These are phyloP conservation scores for Drosophila quadrilineata DNA, from an alignment of 1,140 invertebrate genomes.

Conservation along the genomic window DNA sequence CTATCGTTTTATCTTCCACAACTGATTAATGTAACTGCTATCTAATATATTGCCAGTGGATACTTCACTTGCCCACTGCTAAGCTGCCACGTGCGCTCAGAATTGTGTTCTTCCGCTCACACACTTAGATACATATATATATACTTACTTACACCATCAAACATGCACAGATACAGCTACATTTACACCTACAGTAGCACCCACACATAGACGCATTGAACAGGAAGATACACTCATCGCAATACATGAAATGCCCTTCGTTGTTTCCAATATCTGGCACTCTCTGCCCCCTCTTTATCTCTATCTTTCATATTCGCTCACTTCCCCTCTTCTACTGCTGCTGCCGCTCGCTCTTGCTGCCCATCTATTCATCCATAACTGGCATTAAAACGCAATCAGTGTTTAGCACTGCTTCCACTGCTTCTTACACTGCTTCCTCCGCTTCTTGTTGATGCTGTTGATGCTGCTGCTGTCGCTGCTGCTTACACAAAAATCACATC, in stretches of 20 bases:
- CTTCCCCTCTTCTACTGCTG: too few species aligned
- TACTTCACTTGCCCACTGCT: too few species aligned
- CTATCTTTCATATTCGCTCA: too few species aligned
- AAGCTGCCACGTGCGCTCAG: not conserved
- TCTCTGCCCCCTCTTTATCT: too few species aligned
- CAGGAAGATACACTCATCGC: not conserved
- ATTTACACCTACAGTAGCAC: too few species aligned
- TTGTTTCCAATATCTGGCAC: too few species aligned
- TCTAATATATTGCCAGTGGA: too few species aligned
- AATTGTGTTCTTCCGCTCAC: not conserved
- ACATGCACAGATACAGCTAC: not conserved
- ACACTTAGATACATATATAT: not conserved
- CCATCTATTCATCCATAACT: constrained; percentile 62
- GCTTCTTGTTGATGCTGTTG: constrained; percentile 20
- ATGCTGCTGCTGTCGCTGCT: constrained; percentile 30
- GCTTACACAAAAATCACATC: constrained; percentile 71
- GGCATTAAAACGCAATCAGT: constrained; percentile 77
- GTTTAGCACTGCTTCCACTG: constrained; percentile 62
- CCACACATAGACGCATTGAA: not conserved
- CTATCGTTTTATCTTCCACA: too few species aligned
- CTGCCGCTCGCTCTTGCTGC: constrained; percentile 10
- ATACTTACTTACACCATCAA: not conserved
- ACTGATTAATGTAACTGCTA: too few species aligned
- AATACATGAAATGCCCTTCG: constrained; percentile 3
- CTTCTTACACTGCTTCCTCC: constrained; percentile 34